Percentiles rank a stretch among this genome's conserved stretches.
These are phyloP conservation scores for Steinernema feltiae DNA, from an alignment of 1,140 invertebrate species.

Conservation along the genomic window DNA sequence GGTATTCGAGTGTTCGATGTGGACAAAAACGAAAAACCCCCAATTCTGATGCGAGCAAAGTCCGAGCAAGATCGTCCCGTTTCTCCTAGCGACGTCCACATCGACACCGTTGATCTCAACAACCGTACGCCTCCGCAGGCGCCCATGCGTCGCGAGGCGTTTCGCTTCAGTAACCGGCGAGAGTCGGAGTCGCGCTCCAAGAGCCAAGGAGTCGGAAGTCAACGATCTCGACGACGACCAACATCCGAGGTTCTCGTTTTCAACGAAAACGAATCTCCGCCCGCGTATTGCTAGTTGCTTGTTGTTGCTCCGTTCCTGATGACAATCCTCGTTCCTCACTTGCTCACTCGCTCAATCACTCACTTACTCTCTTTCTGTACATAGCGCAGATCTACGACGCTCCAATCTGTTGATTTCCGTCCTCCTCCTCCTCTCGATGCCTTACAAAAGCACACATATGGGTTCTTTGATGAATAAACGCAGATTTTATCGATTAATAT, in stretches of 20 bases:
- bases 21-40: constrained; percentile 4
- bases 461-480: neutral
- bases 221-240: neutral
- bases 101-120: neutral
- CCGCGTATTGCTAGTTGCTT: neutral
- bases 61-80: neutral
- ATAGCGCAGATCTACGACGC: neutral
- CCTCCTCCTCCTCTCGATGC: neutral
- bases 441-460: neutral
- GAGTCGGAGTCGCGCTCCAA: neutral
- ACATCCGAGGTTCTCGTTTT: constrained; percentile 3
- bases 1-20: constrained; percentile 1
- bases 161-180: neutral
- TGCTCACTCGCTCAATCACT: neutral
- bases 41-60: neutral
- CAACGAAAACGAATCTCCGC: constrained; percentile 1
- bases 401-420: neutral
- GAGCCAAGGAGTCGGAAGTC: neutral
- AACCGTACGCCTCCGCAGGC: neutral
- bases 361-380: neutral
- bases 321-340: too few species aligned
- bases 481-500: neutral
- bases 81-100: neutral
- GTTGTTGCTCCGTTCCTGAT: too few species aligned
- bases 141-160: neutral